Conservation (phyloP, 1,140 invertebrate species). For the Hydropsyche tenuis region DNA sequence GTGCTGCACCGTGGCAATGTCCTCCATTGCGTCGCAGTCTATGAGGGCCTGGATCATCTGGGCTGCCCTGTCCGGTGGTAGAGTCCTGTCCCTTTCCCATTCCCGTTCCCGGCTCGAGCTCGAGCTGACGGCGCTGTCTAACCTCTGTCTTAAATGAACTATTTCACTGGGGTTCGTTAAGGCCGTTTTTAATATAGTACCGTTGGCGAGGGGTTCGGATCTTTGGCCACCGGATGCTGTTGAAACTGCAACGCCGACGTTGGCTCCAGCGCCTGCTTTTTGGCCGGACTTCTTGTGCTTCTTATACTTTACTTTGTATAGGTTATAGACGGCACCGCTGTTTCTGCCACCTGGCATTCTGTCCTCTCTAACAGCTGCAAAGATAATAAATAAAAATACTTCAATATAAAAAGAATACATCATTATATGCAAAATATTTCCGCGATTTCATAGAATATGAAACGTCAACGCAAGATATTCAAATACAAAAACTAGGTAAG, state of each 20-base stretch:
- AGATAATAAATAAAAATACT: conserved; percentile 30
- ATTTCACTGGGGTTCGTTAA: conserved; percentile 93
- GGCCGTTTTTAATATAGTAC: conserved; percentile 92
- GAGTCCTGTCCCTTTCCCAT: conserved; percentile 71
- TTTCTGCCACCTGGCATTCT: conserved; percentile 98
- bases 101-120: conserved; percentile 57
- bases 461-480: no score
- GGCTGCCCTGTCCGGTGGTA: conserved; percentile 80
- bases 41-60: conserved; percentile 89
- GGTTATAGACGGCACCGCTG: conserved; percentile 97
- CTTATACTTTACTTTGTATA: conserved; percentile 99
- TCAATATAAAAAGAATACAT: no score
- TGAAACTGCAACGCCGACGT: conserved; percentile 56
- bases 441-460: no score
- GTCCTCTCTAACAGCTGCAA: conserved; percentile 94
- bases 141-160: conserved; percentile 83
- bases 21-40: conserved; percentile 94
- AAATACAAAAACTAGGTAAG: no score
- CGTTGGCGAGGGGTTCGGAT: conserved; percentile 79
- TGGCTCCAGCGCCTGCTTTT: conserved; percentile 61
- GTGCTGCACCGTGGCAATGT: conserved; percentile 89
- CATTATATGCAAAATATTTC: no score
- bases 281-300: conserved; percentile 89
- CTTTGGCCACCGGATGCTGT: conserved; percentile 54
- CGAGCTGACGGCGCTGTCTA: conserved; percentile 86